phyloP scores from a whole-genome alignment of 2,113 vertebrate species.

The Castor canadensis region DNA sequence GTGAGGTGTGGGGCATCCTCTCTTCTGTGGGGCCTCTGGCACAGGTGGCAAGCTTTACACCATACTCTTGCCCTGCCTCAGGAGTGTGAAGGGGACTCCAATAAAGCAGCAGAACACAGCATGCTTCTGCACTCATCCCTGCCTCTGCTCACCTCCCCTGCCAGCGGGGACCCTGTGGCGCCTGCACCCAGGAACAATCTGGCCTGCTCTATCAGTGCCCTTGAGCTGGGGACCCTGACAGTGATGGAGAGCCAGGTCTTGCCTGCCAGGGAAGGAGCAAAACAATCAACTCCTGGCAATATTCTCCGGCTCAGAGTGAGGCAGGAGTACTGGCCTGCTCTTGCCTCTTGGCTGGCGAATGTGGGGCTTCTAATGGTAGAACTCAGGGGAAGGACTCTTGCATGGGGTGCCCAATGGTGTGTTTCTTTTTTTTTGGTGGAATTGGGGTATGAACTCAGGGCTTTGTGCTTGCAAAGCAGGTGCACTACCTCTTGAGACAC shows the following conservation, averaged over 20 bases:
- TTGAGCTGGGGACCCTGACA: not conserved
- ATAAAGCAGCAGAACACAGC: slow-evolving; percentile 69
- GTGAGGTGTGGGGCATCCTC: no score
- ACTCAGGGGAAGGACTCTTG: not conserved
- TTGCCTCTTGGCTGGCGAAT: not conserved
- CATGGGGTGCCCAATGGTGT: not conserved
- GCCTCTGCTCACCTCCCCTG: slow-evolving; percentile 49
- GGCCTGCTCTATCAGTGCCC: not conserved
- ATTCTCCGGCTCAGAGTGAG: not conserved
- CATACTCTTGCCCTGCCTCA: slow-evolving; percentile 61
- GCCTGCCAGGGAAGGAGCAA: not conserved
- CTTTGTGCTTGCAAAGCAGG: not conserved
- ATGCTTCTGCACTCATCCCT: not conserved
- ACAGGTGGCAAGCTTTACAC: slow-evolving; percentile 64
- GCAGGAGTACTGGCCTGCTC: not conserved
- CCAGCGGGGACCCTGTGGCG: not conserved
- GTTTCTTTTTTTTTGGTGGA: not conserved
- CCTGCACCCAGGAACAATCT: not conserved
- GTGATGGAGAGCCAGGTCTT: not conserved
- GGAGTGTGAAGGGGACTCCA: slow-evolving; percentile 77
- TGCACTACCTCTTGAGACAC: not conserved
- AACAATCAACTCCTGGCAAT: not conserved
- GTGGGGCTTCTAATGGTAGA: not conserved
- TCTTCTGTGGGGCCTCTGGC: not conserved
- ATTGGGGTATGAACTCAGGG: no score